Base-by-base conservation (phyloP, 2,888 invertebrate species). In the Dorcus parallelipipedus region DNA sequence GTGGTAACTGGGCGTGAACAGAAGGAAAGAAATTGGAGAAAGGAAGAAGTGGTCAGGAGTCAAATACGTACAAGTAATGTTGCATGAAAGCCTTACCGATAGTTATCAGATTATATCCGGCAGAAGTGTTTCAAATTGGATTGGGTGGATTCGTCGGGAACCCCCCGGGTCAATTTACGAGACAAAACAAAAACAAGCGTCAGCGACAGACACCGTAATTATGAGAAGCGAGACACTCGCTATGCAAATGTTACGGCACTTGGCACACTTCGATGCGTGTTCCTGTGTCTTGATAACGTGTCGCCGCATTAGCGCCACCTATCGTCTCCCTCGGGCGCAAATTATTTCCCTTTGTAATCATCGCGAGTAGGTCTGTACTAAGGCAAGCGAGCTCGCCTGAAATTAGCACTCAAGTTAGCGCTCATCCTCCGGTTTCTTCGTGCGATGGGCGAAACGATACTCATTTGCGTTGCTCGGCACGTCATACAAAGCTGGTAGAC, bases 191-290 rank as follows among this genome's bases (percentile, higher is more conserved):
- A 54, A 54, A 54, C 54, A 41, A 56, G 39, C 55, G 58, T 58
- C 58, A 42, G 51, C 23, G 49, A 51, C 60, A 61, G 60, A 55
- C 49, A 52, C 48, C 43, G 49, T 60, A 60, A 60, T 60, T 60
- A 57, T 48, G 43, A 50, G 45, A 43, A 40, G 41, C 52, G 52
- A 43, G 48, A 49, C 49, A 40, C 41, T 33, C 40, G 41, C 56
- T 60, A 60, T 60, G 60, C 60, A 58, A 60, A 60, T 60, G 54
- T 57, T 60, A 56, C 52, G 51, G 54, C 60, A 40, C 20, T 49
- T 48, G 48, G 38, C 26, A 40, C 54, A 51, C 45, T 41, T 48
- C 38, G 52, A 57, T 57, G 52, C 52, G 52, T 57, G 52, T 45
- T 45, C 14, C 45, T 45, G 20, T 9, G 17, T 45, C 45, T 45